Evolutionary conservation across 2,888 invertebrate genomes (phyloP), one percentile per base, ranked within the genome.

Genomic region (Kuschelorhynchus macadamiae): DNA sequence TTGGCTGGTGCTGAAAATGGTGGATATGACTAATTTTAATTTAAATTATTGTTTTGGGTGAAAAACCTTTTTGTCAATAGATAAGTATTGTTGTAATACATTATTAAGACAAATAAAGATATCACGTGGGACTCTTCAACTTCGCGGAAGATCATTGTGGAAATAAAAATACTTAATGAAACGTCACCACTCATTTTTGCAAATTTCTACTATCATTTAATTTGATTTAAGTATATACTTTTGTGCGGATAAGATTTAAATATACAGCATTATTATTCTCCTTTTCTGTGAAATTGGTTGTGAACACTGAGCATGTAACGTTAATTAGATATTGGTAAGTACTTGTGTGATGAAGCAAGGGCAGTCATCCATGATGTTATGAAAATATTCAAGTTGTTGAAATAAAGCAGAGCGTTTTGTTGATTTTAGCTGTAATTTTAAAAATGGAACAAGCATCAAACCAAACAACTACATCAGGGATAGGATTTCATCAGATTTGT

Each of bases 401-500:
- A 30, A 30, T n/a, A n/a, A n/a, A n/a, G n/a, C n/a, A n/a, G n/a
- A n/a, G n/a, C n/a, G n/a, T n/a, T n/a, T n/a, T n/a, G n/a, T n/a
- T n/a, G n/a, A 36, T 36, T 36, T 9, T 36, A 36, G 36, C 12
- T 12, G 9, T 11, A 36, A 7, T 11, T n/a, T n/a, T 11, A 36
- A 36, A 36, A 12, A 36, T 36, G 36, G 36, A 36, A 36, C 36
- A 36, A 36, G 36, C 36, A 36, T 36, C 36, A 9, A 11, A 36
- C 11, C 36, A 36, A 36, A 36, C 11, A 36, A 11, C n/a, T 36
- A 11, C 12, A 8, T n/a, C 36, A 8, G 36, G 36, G 36, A 11
- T 11, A 12, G 4, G 4, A 7, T 55, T 55, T 39, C 63, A 63
- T 63, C 55, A 55, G 25, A 63, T 63, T 47, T 55, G 53, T 47